Percentiles rank a stretch among this genome's conserved stretches.
Conservation (phyloP, 92 coral and sea anemone genomes). For the Hydrozoanthus gracilis region DNA sequence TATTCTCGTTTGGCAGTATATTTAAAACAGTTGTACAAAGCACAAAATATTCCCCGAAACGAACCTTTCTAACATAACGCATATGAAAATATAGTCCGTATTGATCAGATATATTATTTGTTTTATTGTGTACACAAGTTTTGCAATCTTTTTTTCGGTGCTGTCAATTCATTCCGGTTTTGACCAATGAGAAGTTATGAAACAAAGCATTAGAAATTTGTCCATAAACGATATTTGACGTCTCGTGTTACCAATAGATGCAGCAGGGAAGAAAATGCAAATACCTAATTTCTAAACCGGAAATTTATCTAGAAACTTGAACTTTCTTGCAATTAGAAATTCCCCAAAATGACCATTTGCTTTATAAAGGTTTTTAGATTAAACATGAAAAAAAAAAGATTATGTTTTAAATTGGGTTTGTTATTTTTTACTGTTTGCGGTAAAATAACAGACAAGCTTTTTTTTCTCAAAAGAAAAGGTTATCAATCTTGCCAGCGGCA, state of each 20-base stretch:
- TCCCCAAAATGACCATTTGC: not conserved
- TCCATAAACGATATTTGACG: conserved; percentile 35
- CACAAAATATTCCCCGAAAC: conserved; percentile 2
- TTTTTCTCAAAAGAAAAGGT: not conserved
- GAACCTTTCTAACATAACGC: not conserved
- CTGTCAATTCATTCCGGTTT: conserved; percentile 23
- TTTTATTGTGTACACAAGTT: conserved; percentile 26
- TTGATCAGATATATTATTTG: conserved; percentile 1
- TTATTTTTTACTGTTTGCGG: too few species aligned
- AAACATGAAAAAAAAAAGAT: too few species aligned
- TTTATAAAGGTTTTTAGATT: too few species aligned
- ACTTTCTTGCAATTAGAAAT: not conserved
- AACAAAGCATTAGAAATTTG: conserved; percentile 4
- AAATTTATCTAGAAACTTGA: not conserved
- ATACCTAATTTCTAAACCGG: conserved; percentile 29
- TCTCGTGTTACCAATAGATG: conserved; percentile 36
- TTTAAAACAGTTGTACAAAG: not conserved
- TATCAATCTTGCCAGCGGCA: not conserved
- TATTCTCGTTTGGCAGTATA: not conserved
- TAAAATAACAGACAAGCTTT: not conserved
- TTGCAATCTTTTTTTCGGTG: not conserved
- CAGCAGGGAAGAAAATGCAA: conserved; percentile 24
- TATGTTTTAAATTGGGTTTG: too few species aligned
- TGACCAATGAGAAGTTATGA: conserved; percentile 24
- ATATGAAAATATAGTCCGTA: not conserved